Conservation (phyloP, 2,888 invertebrate species). For the Lagria hirta region DNA sequence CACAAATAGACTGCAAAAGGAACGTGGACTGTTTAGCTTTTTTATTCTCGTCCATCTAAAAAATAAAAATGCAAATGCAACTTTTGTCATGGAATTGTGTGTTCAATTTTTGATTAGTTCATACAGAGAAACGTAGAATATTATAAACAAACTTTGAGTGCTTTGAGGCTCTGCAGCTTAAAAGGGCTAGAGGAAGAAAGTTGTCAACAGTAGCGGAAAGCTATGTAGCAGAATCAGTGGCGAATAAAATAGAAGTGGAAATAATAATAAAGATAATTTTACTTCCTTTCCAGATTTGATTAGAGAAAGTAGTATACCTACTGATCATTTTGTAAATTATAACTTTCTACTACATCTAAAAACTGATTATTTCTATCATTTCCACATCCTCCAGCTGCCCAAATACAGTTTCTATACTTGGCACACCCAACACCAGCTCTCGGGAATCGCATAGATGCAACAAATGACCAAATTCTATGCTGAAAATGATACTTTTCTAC, state of each 20-base stretch:
- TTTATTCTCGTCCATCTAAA: conserved; percentile 62
- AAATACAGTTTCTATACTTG: conserved; percentile 66
- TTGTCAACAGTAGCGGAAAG: no score
- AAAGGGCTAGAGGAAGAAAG: no score
- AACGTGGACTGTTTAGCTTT: conserved; percentile 59
- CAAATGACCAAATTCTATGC: conserved; percentile 60
- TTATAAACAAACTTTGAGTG: no score
- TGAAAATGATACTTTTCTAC: conserved; percentile 65
- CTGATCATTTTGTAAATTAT: conserved; percentile 64
- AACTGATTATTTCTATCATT: conserved; percentile 60
- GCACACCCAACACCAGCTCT: conserved; percentile 65
- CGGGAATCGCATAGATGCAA: conserved; percentile 61
- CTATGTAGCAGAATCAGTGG: background rate
- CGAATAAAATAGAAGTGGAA: conserved; percentile 1
- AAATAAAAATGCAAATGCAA: conserved; percentile 19
- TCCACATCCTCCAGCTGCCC: conserved; percentile 69
- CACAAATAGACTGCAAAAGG: conserved; percentile 57
- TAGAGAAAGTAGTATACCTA: no score
- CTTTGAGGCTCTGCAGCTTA: no score
- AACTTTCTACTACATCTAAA: conserved; percentile 64
- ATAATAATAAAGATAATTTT: no score
- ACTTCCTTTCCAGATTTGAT: no score
- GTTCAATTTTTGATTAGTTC: no score
- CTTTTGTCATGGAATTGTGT: no score
- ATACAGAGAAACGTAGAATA: no score